Base-by-base conservation (phyloP, 1,140 invertebrate species). In the Odontomachus brunneus region DNA sequence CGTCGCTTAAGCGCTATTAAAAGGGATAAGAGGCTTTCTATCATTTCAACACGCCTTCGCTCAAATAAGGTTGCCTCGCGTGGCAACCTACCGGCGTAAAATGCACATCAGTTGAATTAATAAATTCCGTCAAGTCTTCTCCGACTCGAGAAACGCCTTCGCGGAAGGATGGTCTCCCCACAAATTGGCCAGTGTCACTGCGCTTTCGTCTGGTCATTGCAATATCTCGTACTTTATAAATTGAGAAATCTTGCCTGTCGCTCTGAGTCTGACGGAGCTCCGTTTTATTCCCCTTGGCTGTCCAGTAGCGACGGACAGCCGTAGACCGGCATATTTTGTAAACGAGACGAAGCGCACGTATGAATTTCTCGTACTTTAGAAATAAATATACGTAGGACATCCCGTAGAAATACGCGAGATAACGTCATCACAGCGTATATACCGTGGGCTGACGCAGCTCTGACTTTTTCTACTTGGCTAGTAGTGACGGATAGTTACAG, bases 171-270 rank as follows among this genome's bases (percentile, higher is more conserved):
- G 33, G 33, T 48, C 14, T 59, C 75, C 14, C 69, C 24, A 80
- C 53, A 71, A 71, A 80, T 29, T 80, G 65, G 7, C 22, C 22
- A 71, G 71, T 80, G 59, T 69, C 65, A 80, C 71, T 80, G 44
- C 22, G 51, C 49, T 69, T n/a, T 55, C 51, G 53, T 17, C 14
- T 9, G 17, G 38, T 19, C 73, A 3, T 44, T 44, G 38, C 38
- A 33, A 78, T 78, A 26, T 57, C 55, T 78, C 22, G n/a, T n/a
- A 55, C 3, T 4, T 19, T n/a, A 53, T n/a, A n/a, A n/a, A n/a
- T n/a, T n/a, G n/a, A n/a, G n/a, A n/a, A n/a, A n/a, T n/a, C n/a
- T n/a, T n/a, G n/a, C n/a, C n/a, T n/a, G n/a, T n/a, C n/a, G n/a
- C 38, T 24, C 3, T 3, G 9, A 26, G 3, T 67, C 49, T 26